Conservation (phyloP, 2,888 invertebrate species). For the Noctua comes region DNA sequence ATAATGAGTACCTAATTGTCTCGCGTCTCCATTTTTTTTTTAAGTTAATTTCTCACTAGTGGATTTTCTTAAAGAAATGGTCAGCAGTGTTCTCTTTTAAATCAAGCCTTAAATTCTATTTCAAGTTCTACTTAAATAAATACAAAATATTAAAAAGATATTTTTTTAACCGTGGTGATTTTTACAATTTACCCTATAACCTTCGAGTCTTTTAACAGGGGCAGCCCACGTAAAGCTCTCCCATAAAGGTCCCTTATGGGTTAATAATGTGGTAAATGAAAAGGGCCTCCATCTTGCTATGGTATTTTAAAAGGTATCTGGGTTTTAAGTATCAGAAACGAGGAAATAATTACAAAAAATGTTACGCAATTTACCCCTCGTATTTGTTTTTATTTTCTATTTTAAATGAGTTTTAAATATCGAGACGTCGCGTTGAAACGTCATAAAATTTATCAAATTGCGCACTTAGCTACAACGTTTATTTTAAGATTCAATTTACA, state of each 20-base stretch:
- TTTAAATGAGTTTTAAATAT: too few species aligned
- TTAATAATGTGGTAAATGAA: slow-evolving; percentile 4
- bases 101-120: not conserved
- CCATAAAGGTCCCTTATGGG: not conserved
- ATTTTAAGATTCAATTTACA: not conserved
- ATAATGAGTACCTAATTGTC: not conserved
- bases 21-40: not conserved
- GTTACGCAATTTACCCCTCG: not conserved
- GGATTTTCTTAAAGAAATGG: too few species aligned
- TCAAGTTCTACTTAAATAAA: not conserved
- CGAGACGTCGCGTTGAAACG: not conserved
- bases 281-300: not conserved
- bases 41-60: not conserved
- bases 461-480: not conserved
- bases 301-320: slow-evolving; percentile 3
- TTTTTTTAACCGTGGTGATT: not conserved
- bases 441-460: not conserved
- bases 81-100: too few species aligned
- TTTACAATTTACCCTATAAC: not conserved
- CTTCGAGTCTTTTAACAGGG: not conserved
- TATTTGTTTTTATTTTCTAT: not conserved
- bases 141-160: not conserved
- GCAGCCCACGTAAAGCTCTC: not conserved
- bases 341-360: not conserved
- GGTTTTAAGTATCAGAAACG: not conserved